A percentile compares a stretch with the other conserved stretches of the same genome.
Conservation (phyloP, 2,113 vertebrate species). For the Alexandromys fortis region DNA sequence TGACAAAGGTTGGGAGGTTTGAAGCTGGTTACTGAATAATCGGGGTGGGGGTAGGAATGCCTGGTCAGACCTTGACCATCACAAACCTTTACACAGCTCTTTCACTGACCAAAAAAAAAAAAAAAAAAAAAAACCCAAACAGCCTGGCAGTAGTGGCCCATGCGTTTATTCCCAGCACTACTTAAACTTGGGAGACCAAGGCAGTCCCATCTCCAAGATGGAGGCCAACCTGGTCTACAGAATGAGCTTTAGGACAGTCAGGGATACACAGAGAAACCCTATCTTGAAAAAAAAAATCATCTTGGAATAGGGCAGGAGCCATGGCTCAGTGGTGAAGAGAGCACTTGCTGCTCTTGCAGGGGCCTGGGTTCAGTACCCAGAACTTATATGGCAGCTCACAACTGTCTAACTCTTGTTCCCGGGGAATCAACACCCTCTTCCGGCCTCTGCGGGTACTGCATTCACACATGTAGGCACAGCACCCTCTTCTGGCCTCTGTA, state of each 20-base stretch:
- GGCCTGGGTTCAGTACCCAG: not conserved
- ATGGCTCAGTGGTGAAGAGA: not conserved
- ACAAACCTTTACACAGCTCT: not conserved
- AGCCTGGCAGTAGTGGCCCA: not conserved
- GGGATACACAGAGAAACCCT: not conserved
- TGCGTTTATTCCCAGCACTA: not conserved
- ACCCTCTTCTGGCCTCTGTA: no score
- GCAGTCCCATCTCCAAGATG: not conserved
- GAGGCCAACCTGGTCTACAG: not conserved
- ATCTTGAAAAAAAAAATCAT: not conserved
- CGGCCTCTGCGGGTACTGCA: not conserved
- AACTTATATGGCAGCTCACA: not conserved
- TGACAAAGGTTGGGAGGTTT: not conserved
- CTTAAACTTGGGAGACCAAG: not conserved
- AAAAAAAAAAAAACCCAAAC: not conserved
- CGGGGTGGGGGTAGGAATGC: accelerated
- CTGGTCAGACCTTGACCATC: not conserved
- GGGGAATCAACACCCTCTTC: not conserved
- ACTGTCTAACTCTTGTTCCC: not conserved
- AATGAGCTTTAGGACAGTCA: not conserved
- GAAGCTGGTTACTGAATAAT: not conserved
- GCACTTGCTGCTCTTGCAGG: not conserved
- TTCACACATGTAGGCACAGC: not conserved
- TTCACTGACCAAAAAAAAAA: not conserved
- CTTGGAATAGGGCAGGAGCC: not conserved